Evolutionary conservation across 2,888 invertebrate genomes (phyloP).

Genomic region (Parnassius apollo): DNA sequence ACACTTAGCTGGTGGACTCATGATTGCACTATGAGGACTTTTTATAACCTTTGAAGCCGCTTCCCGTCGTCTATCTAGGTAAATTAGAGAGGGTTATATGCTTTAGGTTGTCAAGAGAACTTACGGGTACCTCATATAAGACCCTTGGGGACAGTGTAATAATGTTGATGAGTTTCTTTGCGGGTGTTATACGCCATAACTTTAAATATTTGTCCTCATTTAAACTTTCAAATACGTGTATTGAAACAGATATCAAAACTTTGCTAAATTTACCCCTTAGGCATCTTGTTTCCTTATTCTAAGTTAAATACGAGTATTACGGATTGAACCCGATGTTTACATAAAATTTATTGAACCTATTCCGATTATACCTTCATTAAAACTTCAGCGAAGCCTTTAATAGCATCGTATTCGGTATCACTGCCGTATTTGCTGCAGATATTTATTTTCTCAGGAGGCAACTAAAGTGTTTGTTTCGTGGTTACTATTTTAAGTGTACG

Average conservation of each 20-base stretch:
- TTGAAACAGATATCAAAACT: constrained; percentile 9
- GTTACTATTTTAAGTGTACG: background rate
- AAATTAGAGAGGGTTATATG: no score
- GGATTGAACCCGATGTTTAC: constrained; percentile 31
- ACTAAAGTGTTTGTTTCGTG: constrained; percentile 31
- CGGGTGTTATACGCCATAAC: no score
- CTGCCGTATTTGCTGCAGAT: constrained; percentile 39
- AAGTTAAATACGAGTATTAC: constrained; percentile 17
- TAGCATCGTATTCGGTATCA: constrained; percentile 47
- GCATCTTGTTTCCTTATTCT: constrained; percentile 21
- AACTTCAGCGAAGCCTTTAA: constrained; percentile 53
- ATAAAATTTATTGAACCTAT: constrained; percentile 34
- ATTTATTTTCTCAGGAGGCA: constrained; percentile 36
- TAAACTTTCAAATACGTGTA: background rate
- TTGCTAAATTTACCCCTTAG: constrained; percentile 9
- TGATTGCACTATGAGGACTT: no score
- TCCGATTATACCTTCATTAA: constrained; percentile 55
- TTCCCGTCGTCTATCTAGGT: no score
- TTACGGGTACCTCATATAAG: no score
- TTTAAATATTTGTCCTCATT: no score
- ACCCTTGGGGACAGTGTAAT: no score
- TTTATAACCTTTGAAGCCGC: no score
- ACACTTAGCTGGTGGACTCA: no score
- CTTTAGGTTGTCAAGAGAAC: no score
- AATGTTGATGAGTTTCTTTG: no score